Conservation (phyloP, 2,113 vertebrate genomes). For the Oxyura jamaicensis region DNA sequence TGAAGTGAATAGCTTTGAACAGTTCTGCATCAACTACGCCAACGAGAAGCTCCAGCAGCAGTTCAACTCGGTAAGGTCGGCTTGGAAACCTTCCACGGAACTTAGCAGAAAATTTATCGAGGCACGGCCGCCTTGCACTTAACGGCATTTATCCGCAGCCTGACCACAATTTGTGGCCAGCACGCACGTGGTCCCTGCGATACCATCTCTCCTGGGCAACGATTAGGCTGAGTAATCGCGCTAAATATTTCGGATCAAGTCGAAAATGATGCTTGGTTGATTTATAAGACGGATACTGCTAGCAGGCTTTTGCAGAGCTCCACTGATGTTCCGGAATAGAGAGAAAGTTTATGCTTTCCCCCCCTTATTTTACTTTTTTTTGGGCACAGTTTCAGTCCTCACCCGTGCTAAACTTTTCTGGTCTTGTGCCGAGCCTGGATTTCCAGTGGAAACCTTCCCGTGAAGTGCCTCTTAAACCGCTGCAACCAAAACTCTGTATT, state of each 20-base stretch:
- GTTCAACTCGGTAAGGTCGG: slow-evolving; percentile 89
- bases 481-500: neutral
- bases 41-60: slow-evolving; percentile 98
- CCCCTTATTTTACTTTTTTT: too few relatives aligned
- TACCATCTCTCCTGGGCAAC: neutral
- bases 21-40: slow-evolving; percentile 99
- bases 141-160: neutral
- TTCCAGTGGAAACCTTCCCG: neutral
- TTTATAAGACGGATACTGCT: neutral
- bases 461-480: neutral
- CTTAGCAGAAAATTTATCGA: neutral
- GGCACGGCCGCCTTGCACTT: neutral
- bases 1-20: slow-evolving; percentile 96
- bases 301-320: neutral
- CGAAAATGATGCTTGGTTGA: neutral
- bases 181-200: neutral
- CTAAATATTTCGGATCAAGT: neutral
- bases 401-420: neutral
- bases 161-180: rapidly evolving
- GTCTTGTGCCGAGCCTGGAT: neutral
- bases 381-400: neutral
- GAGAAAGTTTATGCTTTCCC: neutral
- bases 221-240: neutral
- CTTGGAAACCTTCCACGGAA: neutral
- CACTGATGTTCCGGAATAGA: neutral